A percentile compares a stretch with the other conserved stretches of the same genome.
Evolutionary conservation across 2,888 invertebrate species (phyloP).

Genomic region (Nephrotoma appendiculata): DNA sequence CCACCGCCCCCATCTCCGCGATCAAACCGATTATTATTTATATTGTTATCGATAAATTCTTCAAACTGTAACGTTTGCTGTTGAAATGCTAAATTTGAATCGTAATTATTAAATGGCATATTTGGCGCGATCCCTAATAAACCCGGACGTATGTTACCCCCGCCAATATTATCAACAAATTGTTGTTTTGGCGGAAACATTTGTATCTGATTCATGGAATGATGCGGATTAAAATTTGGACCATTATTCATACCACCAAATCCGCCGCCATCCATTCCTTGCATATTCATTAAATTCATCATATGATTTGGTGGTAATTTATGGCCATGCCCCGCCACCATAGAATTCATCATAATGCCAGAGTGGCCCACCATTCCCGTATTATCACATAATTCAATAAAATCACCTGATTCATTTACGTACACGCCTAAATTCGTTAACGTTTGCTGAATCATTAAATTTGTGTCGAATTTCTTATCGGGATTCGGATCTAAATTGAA

Average conservation of each 20-base stretch:
- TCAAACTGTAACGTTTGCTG: neutral
- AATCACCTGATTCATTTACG: slow-evolving; percentile 42
- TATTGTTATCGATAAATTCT: slow-evolving; percentile 19
- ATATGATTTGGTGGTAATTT: neutral
- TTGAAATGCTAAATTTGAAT: neutral
- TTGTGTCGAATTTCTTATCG: slow-evolving; percentile 40
- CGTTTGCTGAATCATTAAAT: slow-evolving; percentile 40
- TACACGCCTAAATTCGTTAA: slow-evolving; percentile 46
- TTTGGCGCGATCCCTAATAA: slow-evolving; percentile 42
- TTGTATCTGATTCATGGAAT: slow-evolving; percentile 17
- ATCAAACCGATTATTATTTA: slow-evolving; percentile 12
- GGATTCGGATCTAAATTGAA: slow-evolving; percentile 41
- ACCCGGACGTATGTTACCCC: slow-evolving; percentile 37
- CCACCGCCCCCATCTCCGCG: slow-evolving; percentile 8
- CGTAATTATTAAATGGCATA: slow-evolving; percentile 35
- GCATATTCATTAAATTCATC: neutral
- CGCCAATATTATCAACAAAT: slow-evolving; percentile 17
- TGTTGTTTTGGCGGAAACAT: slow-evolving; percentile 24
- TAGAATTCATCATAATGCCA: neutral
- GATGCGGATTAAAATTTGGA: slow-evolving; percentile 6
- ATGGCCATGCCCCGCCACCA: slow-evolving; percentile 2
- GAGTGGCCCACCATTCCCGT: slow-evolving; percentile 8
- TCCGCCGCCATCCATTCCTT: neutral
- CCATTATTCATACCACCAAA: neutral
- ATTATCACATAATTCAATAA: slow-evolving; percentile 18